Evolutionary conservation across 64 coral and sea anemone species (phyloP), one percentile per base, ranked within the genome.

Genomic region (Anthopleura sola): DNA sequence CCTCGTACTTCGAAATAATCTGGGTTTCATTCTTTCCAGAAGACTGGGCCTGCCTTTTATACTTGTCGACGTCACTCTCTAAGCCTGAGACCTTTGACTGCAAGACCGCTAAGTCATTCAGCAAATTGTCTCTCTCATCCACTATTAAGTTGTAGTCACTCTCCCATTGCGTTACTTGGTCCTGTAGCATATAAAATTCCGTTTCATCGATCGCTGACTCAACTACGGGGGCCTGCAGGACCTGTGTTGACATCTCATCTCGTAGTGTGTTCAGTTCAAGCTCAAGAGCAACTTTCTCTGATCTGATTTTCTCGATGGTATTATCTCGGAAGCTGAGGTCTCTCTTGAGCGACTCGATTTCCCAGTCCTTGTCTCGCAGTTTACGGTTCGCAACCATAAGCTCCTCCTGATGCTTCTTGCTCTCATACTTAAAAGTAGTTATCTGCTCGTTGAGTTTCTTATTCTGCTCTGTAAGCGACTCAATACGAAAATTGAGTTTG

Each of bases 41-140:
- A 50, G 85, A 81, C 38, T 92, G 64, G 26, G 87, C 84, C 23
- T 92, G 81, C 20, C 94, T 86, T 17, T 49, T 86, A 37, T 96
- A 96, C 54, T 88, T 87, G 51, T 92, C 90, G 33, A 89, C 84
- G n/a, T 96, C 94, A 36, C 82, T 83, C 38, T 92, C 82, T 20
- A 89, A 77, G 21, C 60, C 64, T 40, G 80, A 49, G 38, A 92
- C 37, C 84, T 91, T 91, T 6, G 90, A 47, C 38, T 96, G 90
- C 8, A 96, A 48, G 20, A 78, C 81, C 6, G 87, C 60, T 7
- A 89, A 29, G 37, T 96, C 94, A 64, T 23, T 84, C 80, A 88
- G 90, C 49, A 96, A 62, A 34, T 85, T 89, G 78, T 96, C 94
- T n/a, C 94, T 80, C 44, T 96, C 94, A 37, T 96, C 94, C 23